These are phyloP conservation scores for Smittia sp. DNA, from an alignment of 2,888 invertebrate genomes.

Conservation along the genomic window DNA sequence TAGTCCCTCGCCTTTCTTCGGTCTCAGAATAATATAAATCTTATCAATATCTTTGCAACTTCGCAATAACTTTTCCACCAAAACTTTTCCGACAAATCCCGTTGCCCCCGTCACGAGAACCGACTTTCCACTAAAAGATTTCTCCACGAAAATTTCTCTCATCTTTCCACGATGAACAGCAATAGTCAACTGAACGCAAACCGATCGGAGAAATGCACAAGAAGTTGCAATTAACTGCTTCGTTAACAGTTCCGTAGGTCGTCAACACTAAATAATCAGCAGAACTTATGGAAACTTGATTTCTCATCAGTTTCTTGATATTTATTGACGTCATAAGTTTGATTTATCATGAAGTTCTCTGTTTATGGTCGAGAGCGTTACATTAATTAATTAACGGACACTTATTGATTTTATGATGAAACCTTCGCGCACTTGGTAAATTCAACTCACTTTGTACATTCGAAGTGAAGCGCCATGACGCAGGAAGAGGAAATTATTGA, in stretches of 20 bases:
- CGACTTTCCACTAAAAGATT: conserved; percentile 42
- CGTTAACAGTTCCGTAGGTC: too few relatives aligned
- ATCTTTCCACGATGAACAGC: not conserved
- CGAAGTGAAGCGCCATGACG: too few relatives aligned
- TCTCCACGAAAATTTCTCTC: conserved; percentile 32
- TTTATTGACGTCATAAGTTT: too few relatives aligned
- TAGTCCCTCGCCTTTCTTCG: conserved; percentile 39
- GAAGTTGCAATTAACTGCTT: not conserved
- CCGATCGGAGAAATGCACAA: not conserved
- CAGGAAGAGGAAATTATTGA: conserved; percentile 14
- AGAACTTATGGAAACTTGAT: too few relatives aligned
- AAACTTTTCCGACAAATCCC: conserved; percentile 46
- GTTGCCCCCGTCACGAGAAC: conserved; percentile 45
- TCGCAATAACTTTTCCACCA: conserved; percentile 45
- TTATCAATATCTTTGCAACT: conserved; percentile 44
- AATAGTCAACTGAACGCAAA: conserved; percentile 14
- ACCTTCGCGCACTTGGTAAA: not conserved
- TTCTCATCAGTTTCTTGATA: too few relatives aligned
- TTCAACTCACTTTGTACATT: too few relatives aligned
- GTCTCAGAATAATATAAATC: conserved; percentile 43
- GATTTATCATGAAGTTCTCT: too few relatives aligned
- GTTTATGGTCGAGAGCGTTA: too few relatives aligned
- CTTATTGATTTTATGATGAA: too few relatives aligned
- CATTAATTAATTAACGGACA: too few relatives aligned
- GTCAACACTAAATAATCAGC: too few relatives aligned